These are phyloP conservation scores for Acrobasis repandana DNA, from an alignment of 2,888 invertebrate genomes.

Conservation along the genomic window DNA sequence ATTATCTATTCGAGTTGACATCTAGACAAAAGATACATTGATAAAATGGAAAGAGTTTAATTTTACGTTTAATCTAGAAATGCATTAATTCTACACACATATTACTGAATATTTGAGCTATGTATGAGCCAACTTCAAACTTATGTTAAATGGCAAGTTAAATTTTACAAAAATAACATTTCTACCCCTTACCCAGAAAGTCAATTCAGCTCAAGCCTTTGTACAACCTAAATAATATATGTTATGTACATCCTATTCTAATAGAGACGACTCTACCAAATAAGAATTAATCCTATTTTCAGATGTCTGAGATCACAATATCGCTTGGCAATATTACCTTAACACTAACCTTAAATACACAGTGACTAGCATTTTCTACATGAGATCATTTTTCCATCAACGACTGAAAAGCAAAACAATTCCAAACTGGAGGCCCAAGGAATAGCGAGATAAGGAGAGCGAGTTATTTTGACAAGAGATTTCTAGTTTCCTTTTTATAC, in stretches of 20 bases:
- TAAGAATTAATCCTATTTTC: slow-evolving; percentile 26
- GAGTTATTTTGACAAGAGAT: too few relatives aligned
- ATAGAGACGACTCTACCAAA: slow-evolving; percentile 29
- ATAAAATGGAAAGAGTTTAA: neutral
- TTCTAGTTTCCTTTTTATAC: too few relatives aligned
- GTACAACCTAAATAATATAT: slow-evolving; percentile 27
- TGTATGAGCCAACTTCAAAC: neutral
- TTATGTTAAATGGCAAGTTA: slow-evolving; percentile 10
- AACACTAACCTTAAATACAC: slow-evolving; percentile 35
- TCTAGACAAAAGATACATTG: neutral
- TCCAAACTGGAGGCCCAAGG: neutral
- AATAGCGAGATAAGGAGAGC: too few relatives aligned
- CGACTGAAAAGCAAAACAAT: slow-evolving; percentile 11
- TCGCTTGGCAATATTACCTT: slow-evolving; percentile 76
- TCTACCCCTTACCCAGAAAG: slow-evolving; percentile 27
- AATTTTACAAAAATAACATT: slow-evolving; percentile 34
- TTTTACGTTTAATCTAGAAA: slow-evolving; percentile 1
- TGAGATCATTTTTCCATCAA: slow-evolving; percentile 43
- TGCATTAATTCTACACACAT: neutral
- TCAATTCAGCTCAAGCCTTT: slow-evolving; percentile 27
- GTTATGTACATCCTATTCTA: slow-evolving; percentile 27
- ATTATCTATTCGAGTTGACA: slow-evolving; percentile 15
- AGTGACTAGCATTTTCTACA: slow-evolving; percentile 49
- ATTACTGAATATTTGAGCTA: slow-evolving; percentile 17
- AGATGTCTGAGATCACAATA: slow-evolving; percentile 71